Percentiles rank a stretch among this genome's conserved stretches.
Conservation (phyloP, 1,140 invertebrate genomes). For the Aphelenchoides fujianensis region DNA sequence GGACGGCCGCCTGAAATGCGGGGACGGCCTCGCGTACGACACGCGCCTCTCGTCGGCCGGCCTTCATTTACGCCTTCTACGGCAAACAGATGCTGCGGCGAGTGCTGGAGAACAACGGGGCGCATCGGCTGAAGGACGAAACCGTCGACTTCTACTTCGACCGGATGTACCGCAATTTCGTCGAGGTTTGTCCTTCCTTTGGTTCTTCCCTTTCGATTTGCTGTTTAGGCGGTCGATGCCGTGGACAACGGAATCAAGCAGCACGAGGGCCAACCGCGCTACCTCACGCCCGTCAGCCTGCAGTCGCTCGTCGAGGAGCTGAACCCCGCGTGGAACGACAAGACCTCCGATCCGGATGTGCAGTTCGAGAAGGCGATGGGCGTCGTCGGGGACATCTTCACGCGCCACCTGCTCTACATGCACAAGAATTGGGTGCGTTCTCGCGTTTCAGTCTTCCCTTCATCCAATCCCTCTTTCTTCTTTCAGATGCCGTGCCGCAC, state of each 20-base stretch:
- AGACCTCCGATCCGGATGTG: constrained; percentile 39
- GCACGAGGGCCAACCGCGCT: constrained; percentile 73
- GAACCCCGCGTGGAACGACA: constrained; percentile 83
- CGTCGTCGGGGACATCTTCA: constrained; percentile 78
- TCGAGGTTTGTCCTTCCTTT: no score
- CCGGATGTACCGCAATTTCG: constrained; percentile 81
- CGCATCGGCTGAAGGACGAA: constrained; percentile 55
- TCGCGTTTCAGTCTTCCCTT: no score
- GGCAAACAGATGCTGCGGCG: constrained; percentile 75
- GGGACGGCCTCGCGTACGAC: constrained; percentile 51
- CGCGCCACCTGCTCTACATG: constrained; percentile 71
- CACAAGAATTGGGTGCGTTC: constrained; percentile 74
- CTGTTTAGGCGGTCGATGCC: constrained; percentile 93
- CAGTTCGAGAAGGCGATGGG: constrained; percentile 72
- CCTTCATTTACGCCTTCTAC: constrained; percentile 84
- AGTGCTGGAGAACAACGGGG: constrained; percentile 52
- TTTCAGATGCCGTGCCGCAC: constrained; percentile 71
- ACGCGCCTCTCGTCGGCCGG: constrained; percentile 89
- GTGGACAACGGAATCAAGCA: constrained; percentile 85
- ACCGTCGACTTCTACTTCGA: constrained; percentile 71
- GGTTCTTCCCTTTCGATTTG: no score
- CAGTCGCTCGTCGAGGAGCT: constrained; percentile 73
- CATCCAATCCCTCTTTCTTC: not conserved
- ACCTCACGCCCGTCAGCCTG: constrained; percentile 74
- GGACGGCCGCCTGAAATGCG: constrained; percentile 15